A percentile compares a stretch with the other conserved stretches of the same genome.
Evolutionary conservation across 2,797 vertebrate species (phyloP).

Genomic region (Rhabdomys pumilio): DNA sequence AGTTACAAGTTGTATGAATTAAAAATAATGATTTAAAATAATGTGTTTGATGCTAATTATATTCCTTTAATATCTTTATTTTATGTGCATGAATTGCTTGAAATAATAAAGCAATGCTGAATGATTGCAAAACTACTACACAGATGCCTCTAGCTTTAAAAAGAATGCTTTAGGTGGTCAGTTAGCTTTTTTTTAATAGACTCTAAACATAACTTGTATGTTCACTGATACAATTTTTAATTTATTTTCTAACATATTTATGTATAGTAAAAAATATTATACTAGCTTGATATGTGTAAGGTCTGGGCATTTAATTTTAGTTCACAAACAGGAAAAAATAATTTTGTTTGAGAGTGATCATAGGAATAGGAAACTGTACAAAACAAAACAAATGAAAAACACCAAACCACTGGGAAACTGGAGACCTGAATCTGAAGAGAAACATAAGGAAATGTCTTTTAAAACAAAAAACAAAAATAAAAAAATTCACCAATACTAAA

Average conservation of each 20-base stretch:
- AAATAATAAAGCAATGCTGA: not conserved
- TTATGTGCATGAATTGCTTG: conserved; percentile 10
- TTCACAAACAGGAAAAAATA: not conserved
- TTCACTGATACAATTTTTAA: not conserved
- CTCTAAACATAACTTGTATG: not conserved
- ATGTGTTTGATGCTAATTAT: not conserved
- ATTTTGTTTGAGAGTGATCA: not conserved
- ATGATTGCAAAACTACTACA: not conserved
- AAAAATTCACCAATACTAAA: too few species aligned
- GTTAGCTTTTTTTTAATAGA: not conserved
- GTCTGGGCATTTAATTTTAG: not conserved
- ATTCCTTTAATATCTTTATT: not conserved
- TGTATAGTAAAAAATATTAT: not conserved
- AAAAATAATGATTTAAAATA: conserved; percentile 29
- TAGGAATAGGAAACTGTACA: not conserved
- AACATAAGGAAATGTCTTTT: not conserved
- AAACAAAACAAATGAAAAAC: rapidly evolving
- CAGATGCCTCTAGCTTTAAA: not conserved
- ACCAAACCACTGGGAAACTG: not conserved
- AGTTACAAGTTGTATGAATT: conserved; percentile 9
- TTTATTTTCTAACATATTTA: conserved; percentile 7
- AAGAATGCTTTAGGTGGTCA: not conserved
- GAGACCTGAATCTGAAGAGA: not conserved
- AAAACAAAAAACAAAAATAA: not conserved
- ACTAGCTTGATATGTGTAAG: not conserved